Percentiles rank a stretch among this genome's conserved stretches.
Conservation (phyloP, 2,797 vertebrate species). For the Odontamblyopus rebecca region DNA sequence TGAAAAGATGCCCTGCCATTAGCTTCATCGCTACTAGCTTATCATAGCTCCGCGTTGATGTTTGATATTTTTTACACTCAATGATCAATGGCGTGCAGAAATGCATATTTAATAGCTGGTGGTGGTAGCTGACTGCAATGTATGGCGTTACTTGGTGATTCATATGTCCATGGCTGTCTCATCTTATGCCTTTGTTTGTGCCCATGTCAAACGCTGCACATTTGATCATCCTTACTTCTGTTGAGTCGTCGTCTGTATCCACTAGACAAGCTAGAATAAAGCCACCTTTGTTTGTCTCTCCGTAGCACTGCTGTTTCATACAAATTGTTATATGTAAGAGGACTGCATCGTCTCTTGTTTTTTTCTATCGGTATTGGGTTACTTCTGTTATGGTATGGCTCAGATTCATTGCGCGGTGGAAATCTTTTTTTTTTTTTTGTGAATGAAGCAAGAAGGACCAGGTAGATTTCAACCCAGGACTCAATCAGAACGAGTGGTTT, state of each 20-base stretch:
- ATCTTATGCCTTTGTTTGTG: conserved; percentile 72
- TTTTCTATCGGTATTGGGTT: conserved; percentile 32
- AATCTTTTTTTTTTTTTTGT: conserved; percentile 50
- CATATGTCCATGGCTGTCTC: conserved; percentile 31
- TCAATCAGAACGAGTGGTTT: conserved; percentile 13
- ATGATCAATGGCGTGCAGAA: neutral
- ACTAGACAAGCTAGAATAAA: neutral
- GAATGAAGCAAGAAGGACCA: conserved; percentile 51
- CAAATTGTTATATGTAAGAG: conserved; percentile 10
- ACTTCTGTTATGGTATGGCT: conserved; percentile 48
- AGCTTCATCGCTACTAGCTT: conserved; percentile 60
- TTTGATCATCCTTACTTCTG: conserved; percentile 52
- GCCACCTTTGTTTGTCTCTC: conserved; percentile 10
- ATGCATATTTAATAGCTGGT: conserved; percentile 10
- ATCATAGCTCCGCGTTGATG: conserved; percentile 20
- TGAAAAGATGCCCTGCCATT: conserved; percentile 44
- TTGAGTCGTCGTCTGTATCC: conserved; percentile 37
- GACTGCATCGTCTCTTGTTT: conserved; percentile 29
- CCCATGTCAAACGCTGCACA: conserved; percentile 67
- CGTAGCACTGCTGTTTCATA: neutral
- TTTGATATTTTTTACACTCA: neutral
- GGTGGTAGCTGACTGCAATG: conserved; percentile 15
- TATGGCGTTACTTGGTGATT: conserved; percentile 30
- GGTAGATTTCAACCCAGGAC: conserved; percentile 1
- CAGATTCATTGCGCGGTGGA: conserved; percentile 42